These are phyloP conservation scores for Palaemon carinicauda DNA, from an alignment of 1,140 invertebrate genomes.

Conservation along the genomic window DNA sequence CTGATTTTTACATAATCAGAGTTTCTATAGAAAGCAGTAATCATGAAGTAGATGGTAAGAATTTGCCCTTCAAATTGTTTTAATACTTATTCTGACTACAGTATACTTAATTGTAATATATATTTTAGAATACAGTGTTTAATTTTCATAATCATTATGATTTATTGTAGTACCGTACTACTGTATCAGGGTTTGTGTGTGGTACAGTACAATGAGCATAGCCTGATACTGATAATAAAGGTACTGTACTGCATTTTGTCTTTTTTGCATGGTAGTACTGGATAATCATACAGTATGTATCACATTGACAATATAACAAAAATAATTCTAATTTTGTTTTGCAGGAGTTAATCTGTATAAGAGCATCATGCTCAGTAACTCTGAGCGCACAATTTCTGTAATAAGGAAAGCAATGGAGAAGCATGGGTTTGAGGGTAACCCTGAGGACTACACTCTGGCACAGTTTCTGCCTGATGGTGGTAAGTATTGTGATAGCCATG, in stretches of 20 bases:
- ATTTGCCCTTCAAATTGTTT: neutral
- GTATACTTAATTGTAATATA: neutral
- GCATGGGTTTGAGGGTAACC: conserved; percentile 85
- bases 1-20: conserved; percentile 92
- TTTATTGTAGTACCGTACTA: neutral
- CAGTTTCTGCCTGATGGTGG: conserved; percentile 88
- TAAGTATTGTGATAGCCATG: conserved; percentile 62
- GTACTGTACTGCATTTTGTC: neutral
- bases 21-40: conserved; percentile 87
- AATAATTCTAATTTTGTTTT: conserved; percentile 19
- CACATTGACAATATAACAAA: neutral
- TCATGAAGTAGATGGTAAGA: conserved; percentile 79
- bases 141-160: too few relatives aligned
- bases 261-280: neutral
- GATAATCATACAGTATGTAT: neutral
- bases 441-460: conserved; percentile 87
- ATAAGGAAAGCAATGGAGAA: conserved; percentile 95
- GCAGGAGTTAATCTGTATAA: conserved; percentile 83
- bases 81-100: neutral
- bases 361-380: conserved; percentile 92
- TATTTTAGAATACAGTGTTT: neutral
- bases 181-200: neutral
- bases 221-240: too few relatives aligned
- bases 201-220: too few relatives aligned
- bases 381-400: conserved; percentile 92